These are phyloP conservation scores for Cantharis rustica DNA, from an alignment of 2,888 invertebrate genomes.

Conservation along the genomic window DNA sequence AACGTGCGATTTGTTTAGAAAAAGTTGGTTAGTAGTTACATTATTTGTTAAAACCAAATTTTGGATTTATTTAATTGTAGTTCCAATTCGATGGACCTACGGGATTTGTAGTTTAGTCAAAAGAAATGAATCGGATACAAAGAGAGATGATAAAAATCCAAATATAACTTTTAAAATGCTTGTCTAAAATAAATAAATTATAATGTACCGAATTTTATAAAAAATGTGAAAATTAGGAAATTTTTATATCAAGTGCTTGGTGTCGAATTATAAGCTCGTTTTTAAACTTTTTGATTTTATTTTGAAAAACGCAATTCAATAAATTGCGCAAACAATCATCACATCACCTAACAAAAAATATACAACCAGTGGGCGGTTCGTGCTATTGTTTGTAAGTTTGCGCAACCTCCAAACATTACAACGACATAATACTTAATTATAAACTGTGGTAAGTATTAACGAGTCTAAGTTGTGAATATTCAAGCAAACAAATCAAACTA, in stretches of 20 bases:
- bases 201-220: not conserved
- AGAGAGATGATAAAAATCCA: not conserved
- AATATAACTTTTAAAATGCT: not conserved
- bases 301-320: no score
- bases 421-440: no score
- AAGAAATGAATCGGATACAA: not conserved
- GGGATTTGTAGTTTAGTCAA: not conserved
- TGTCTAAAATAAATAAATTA: not conserved
- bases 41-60: not conserved
- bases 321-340: no score
- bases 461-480: no score
- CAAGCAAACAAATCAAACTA: no score
- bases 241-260: not conserved
- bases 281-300: not conserved
- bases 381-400: no score
- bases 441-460: no score
- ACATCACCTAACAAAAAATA: no score
- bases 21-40: constrained; percentile 17
- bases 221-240: not conserved
- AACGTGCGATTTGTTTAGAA: constrained; percentile 17
- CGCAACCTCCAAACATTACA: no score
- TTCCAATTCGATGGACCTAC: not conserved
- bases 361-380: no score
- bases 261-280: not conserved
- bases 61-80: not conserved